A percentile compares a stretch with the other conserved stretches of the same genome.
These are phyloP conservation scores for Melierax canorus DNA, from an alignment of 2,113 vertebrate genomes.

Conservation along the genomic window DNA sequence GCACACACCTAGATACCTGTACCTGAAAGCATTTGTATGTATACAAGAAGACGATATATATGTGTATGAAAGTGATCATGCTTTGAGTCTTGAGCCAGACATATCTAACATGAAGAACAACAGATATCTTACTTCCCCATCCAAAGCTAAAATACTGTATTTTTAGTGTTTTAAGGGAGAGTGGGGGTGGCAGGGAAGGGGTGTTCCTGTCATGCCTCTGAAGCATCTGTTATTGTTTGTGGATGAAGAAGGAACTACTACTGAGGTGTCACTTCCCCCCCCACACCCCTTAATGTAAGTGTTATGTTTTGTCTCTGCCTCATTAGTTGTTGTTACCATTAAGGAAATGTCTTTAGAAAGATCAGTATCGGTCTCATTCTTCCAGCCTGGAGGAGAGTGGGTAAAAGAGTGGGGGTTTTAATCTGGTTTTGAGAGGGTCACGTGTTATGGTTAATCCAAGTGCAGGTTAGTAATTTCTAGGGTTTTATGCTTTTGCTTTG, in stretches of 20 bases:
- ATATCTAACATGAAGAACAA: background rate
- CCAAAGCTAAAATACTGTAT: background rate
- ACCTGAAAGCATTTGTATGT: background rate
- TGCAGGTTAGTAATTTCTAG: background rate
- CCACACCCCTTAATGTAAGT: background rate
- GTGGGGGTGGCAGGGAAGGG: background rate
- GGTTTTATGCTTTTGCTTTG: background rate
- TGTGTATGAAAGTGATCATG: background rate
- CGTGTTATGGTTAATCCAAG: background rate
- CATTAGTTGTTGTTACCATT: background rate
- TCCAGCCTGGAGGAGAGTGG: background rate
- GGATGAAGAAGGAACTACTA: background rate
- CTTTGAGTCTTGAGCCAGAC: background rate
- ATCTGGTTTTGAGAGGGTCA: background rate
- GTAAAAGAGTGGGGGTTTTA: background rate
- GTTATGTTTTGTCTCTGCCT: background rate
- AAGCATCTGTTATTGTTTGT: background rate
- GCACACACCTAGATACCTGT: background rate
- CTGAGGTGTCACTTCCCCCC: background rate
- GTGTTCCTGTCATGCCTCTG: background rate
- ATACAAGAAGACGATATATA: background rate
- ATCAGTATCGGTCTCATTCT: background rate
- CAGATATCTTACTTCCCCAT: background rate
- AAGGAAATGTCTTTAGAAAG: background rate
- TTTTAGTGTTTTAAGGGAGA: background rate